Base-by-base conservation (phyloP, 2,113 vertebrate genomes). In the Glareola pratincola region DNA sequence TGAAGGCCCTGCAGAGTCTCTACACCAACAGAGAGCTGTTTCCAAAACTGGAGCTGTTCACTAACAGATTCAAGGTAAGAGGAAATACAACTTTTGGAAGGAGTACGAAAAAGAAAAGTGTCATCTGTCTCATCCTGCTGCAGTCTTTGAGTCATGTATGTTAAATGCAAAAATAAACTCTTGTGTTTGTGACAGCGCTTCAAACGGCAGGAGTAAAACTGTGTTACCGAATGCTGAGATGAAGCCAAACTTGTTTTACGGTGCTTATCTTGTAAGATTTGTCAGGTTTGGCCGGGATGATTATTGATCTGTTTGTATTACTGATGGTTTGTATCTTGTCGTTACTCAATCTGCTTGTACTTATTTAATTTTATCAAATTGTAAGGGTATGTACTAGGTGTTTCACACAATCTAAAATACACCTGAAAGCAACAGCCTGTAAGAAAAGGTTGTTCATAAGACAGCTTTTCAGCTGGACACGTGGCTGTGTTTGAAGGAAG, bases 1-100 rank as follows among this genome's bases (percentile, higher is more conserved):
- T 99, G 97, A 99, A 99, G 98, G 99, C 99, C 88, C 98, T 99
- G 72, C 99, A 99, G 97, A 99, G 99, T 94, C 98, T 99, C 8
- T 99, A 99, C 97, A 99, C 99, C 91, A 99, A 99, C 98, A 98
- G 99, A 98, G 99, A 99, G 76, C 98, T 99, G 89, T 99, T 99
- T 84, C 99, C 99, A 69, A 99, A 99, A 96, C 98, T 99, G 92
- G 99, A 99, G 96, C 99, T 99, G 60, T 99, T 99, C 97, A 99
- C 99, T 63, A 99, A 99, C 93, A 98, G 99, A 97, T 99, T 99
- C 96, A 99, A 99, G 99, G 99, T 99, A 98, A 97, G 98, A 89
- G 22, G 23, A 94, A 96, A 36, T 76, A 45, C 2, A 50, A 5
- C 51, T 78, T 94, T 92, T 86, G 73, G 73, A 87, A 85, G 68